Conservation (phyloP, 2,888 invertebrate species). For the Ormyrus pomaceus region DNA sequence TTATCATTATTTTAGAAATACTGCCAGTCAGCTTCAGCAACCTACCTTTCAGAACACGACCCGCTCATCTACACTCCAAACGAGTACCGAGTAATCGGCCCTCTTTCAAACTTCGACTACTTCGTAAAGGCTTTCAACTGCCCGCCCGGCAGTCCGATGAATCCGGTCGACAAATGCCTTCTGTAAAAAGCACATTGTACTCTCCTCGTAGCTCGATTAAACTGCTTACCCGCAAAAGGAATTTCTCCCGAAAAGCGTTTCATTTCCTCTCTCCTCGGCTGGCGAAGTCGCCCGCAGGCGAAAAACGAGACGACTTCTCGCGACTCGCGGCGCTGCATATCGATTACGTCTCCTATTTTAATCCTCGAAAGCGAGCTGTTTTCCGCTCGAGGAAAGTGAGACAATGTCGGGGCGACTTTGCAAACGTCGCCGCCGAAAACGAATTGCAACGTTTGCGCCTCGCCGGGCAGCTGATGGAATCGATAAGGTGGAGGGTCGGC, state of each 20-base stretch:
- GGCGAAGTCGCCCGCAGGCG: not conserved
- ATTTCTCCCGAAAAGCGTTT: no score
- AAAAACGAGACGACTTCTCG: conserved; percentile 20
- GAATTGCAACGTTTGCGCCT: not conserved
- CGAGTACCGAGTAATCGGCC: conserved; percentile 80
- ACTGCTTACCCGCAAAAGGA: no score
- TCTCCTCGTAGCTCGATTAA: no score
- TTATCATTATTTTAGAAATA: conserved; percentile 79
- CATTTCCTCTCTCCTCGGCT: no score
- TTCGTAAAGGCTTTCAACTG: conserved; percentile 81
- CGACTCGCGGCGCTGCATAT: conserved; percentile 9
- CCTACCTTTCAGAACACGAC: conserved; percentile 77
- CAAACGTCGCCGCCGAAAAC: not conserved
- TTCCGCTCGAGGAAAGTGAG: no score
- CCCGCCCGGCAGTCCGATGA: conserved; percentile 79
- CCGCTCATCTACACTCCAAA: conserved; percentile 79
- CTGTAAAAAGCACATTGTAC: conserved; percentile 76
- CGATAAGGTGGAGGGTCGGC: no score
- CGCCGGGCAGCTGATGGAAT: no score
- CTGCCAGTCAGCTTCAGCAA: conserved; percentile 84
- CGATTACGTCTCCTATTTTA: conserved; percentile 31
- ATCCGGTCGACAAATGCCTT: conserved; percentile 80
- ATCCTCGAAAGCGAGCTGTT: not conserved
- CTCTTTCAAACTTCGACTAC: conserved; percentile 80
- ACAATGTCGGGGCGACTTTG: not conserved